Percentiles rank a stretch among this genome's conserved stretches.
Conservation (phyloP, 2,888 invertebrate species). For the Sarcophaga variegata region DNA sequence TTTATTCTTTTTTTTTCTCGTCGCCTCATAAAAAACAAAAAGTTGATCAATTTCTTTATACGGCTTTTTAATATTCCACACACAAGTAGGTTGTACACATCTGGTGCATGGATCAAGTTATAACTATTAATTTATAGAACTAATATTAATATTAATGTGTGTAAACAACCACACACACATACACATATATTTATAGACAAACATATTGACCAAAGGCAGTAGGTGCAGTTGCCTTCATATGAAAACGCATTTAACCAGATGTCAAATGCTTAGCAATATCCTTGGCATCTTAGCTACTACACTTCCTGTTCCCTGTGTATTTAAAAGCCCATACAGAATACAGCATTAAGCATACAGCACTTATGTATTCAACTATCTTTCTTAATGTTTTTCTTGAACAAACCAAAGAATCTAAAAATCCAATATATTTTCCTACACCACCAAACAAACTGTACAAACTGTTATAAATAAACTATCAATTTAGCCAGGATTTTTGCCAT, state of each 20-base stretch:
- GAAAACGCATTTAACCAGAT: conserved; percentile 32
- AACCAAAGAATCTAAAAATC: background rate
- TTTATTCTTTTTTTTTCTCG: background rate
- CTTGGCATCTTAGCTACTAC: background rate
- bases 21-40: background rate
- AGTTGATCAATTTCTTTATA: background rate
- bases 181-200: background rate
- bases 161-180: background rate
- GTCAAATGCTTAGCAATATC: conserved; percentile 35
- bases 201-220: background rate
- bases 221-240: conserved; percentile 7
- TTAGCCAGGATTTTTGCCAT: conserved; percentile 65
- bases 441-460: background rate
- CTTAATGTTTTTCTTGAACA: background rate
- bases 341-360: background rate
- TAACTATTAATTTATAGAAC: conserved; percentile 35
- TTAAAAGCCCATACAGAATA: background rate
- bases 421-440: conserved; percentile 6
- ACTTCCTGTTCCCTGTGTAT: background rate
- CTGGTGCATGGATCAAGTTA: conserved; percentile 19
- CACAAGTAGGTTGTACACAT: conserved; percentile 24
- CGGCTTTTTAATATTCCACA: background rate
- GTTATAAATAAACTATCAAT: conserved; percentile 61
- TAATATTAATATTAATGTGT: background rate
- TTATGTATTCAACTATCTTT: background rate